Evolutionary conservation across 2,113 vertebrate species (phyloP).

Genomic region (Tinamus guttatus): DNA sequence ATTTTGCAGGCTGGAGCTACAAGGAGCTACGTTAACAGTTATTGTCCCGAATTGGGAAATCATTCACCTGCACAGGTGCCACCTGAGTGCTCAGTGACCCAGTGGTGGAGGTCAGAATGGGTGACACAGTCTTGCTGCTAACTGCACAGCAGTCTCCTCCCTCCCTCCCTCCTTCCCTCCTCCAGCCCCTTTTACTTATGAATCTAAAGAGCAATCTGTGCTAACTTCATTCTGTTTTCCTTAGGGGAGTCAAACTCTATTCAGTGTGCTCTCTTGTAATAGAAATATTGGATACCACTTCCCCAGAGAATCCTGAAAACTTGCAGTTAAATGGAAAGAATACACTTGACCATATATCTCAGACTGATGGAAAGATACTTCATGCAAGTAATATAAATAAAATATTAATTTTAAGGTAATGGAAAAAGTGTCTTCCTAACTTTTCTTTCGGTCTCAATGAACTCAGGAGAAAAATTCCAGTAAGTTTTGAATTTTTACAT

Average conservation of each 20-base stretch:
- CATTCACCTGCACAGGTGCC: neutral
- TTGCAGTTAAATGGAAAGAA: conserved; percentile 45
- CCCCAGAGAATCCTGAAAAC: conserved; percentile 39
- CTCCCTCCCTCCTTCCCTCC: neutral
- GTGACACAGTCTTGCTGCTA: neutral
- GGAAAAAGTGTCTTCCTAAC: conserved; percentile 17
- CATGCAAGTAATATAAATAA: conserved; percentile 48
- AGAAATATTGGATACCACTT: conserved; percentile 43
- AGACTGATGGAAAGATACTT: conserved; percentile 25
- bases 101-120: rapidly evolving
- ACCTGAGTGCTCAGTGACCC: neutral
- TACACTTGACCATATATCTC: conserved; percentile 28
- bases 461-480: conserved; percentile 1
- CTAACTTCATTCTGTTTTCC: neutral
- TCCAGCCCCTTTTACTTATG: neutral
- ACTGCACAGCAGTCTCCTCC: neutral
- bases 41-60: neutral
- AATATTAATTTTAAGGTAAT: conserved; percentile 54
- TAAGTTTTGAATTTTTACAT: neutral
- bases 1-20: neutral
- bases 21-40: neutral
- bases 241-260: neutral
- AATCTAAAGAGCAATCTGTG: neutral
- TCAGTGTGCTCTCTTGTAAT: neutral
- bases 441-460: conserved; percentile 20